A percentile compares a stretch with the other conserved stretches of the same genome.
phyloP scores from a whole-genome alignment of 2,888 invertebrate species.

The Amiota mariae region DNA sequence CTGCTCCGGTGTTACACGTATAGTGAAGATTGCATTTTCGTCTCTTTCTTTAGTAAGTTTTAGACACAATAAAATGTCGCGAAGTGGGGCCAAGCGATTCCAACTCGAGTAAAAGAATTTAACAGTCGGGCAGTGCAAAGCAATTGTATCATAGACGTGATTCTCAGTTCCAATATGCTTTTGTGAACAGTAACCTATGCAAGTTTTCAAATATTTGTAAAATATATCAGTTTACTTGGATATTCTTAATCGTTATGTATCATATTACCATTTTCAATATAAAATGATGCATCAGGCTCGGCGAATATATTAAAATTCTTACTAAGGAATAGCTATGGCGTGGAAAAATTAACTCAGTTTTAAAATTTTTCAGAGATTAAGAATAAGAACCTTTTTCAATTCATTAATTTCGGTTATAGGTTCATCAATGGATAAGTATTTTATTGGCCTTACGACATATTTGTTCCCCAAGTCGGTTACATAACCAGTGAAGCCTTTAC shows the following conservation, averaged over 20 bases:
- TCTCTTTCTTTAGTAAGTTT: slow-evolving; percentile 48
- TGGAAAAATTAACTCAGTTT: background rate
- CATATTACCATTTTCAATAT: slow-evolving; percentile 62
- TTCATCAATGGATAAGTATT: slow-evolving; percentile 59
- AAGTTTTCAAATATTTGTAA: background rate
- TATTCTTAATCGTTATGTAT: too few species aligned
- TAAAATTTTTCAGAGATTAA: background rate
- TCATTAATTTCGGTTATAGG: slow-evolving; percentile 57
- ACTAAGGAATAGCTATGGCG: slow-evolving; percentile 56
- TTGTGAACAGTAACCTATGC: slow-evolving; percentile 55
- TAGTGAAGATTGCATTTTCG: slow-evolving; percentile 49
- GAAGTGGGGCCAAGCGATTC: slow-evolving; percentile 66
- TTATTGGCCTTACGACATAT: slow-evolving; percentile 50
- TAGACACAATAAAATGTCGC: slow-evolving; percentile 60
- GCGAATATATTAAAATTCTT: slow-evolving; percentile 68
- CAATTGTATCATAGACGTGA: slow-evolving; percentile 64
- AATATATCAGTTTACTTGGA: too few species aligned
- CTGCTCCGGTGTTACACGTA: slow-evolving; percentile 65
- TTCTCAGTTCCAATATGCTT: slow-evolving; percentile 65
- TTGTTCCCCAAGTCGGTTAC: slow-evolving; percentile 54
- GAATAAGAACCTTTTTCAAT: slow-evolving; percentile 56
- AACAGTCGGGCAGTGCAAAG: slow-evolving; percentile 57
- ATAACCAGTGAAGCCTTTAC: slow-evolving; percentile 57
- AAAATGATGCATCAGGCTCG: slow-evolving; percentile 63
- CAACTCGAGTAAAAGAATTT: slow-evolving; percentile 61